Percentiles rank a stretch among this genome's conserved stretches.
Evolutionary conservation across 2,113 vertebrate species (phyloP).

Genomic region (Eleginops maclovinus): DNA sequence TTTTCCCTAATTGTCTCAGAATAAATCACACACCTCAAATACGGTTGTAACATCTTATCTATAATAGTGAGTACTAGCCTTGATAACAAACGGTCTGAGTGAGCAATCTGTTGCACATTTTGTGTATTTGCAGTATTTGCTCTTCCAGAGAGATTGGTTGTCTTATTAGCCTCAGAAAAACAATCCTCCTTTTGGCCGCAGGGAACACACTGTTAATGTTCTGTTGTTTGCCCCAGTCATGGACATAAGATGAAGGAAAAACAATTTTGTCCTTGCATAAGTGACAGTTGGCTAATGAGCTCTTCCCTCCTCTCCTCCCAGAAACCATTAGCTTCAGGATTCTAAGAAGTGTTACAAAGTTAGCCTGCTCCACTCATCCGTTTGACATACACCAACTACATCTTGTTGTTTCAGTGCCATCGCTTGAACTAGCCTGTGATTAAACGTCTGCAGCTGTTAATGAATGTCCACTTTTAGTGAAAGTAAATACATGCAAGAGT

Average conservation of each 20-base stretch:
- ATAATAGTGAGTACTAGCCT: too few species aligned
- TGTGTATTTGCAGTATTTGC: not conserved
- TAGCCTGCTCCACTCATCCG: slow-evolving; percentile 12
- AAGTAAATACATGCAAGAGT: slow-evolving; percentile 2
- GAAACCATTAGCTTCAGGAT: slow-evolving; percentile 48
- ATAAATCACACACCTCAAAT: too few species aligned
- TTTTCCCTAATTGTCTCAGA: too few species aligned
- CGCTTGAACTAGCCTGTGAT: not conserved
- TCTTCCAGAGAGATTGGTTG: not conserved
- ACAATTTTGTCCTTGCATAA: slow-evolving; percentile 29
- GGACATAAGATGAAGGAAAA: slow-evolving; percentile 29
- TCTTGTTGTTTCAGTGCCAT: slow-evolving; percentile 7
- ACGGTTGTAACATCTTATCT: too few species aligned
- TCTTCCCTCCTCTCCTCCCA: slow-evolving; percentile 16
- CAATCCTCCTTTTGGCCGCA: not conserved
- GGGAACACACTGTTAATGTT: slow-evolving; percentile 2
- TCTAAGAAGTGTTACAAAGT: slow-evolving; percentile 33
- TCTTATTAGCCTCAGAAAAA: slow-evolving; percentile 3
- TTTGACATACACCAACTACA: slow-evolving; percentile 1
- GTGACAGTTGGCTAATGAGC: slow-evolving; percentile 43
- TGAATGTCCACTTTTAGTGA: not conserved
- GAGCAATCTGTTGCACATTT: not conserved
- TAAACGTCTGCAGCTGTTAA: not conserved
- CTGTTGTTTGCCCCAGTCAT: slow-evolving; percentile 21
- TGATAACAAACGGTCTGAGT: too few species aligned